Evolutionary conservation across 37 sponge, comb jelly and placozoan genomes (phyloP).

Genomic region (Mnemiopsis leidyi): DNA sequence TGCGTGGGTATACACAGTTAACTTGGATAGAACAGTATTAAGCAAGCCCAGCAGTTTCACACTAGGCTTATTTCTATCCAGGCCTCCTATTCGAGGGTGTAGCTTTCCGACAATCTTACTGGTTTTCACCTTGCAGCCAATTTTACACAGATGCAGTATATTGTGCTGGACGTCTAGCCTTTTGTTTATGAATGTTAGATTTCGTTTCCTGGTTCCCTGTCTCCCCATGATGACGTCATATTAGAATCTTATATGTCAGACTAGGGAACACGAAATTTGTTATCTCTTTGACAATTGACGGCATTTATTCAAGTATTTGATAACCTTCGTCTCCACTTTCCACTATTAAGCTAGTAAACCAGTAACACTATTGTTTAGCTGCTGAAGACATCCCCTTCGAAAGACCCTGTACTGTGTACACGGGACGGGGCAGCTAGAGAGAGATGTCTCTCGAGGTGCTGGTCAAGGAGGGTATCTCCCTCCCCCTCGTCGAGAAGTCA

Average conservation of each 20-base stretch:
- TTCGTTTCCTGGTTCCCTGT: neutral
- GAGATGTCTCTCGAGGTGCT: neutral
- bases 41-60: neutral
- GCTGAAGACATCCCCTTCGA: too few species aligned
- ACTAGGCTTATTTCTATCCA: neutral
- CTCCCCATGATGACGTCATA: neutral
- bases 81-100: neutral
- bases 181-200: neutral
- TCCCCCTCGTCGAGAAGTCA: slow-evolving; percentile 8
- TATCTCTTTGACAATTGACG: too few species aligned
- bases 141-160: neutral
- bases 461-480: slow-evolving; percentile 24
- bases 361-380: too few species aligned
- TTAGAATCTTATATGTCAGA: too few species aligned
- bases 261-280: too few species aligned
- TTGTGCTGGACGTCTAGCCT: neutral
- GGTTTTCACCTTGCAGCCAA: neutral
- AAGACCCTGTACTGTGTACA: too few species aligned
- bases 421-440: too few species aligned
- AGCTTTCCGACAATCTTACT: neutral
- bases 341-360: too few species aligned
- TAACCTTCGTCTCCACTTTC: too few species aligned
- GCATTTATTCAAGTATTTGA: too few species aligned
- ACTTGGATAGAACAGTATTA: neutral
- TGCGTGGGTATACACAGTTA: neutral